Evolutionary conservation across 1,140 invertebrate genomes (phyloP).

Genomic region (Zaprionus vittiger): DNA sequence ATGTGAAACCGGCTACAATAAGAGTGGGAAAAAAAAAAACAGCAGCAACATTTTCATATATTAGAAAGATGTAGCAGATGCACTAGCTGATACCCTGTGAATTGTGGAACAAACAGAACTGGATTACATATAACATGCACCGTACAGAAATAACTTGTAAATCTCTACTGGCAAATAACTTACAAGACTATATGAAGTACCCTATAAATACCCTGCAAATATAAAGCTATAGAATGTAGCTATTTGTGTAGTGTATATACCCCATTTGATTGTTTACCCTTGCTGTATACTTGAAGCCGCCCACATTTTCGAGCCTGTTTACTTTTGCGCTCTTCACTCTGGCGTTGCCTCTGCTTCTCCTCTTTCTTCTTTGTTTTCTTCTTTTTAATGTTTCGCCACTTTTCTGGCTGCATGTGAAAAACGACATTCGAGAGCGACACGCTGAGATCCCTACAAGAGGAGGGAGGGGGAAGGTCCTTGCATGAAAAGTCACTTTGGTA

Average conservation of each 20-base stretch:
- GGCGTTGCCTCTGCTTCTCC: background rate
- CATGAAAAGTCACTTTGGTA: slow-evolving; percentile 40
- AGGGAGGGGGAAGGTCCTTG: background rate
- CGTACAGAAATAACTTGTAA: too few species aligned
- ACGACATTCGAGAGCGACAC: slow-evolving; percentile 33
- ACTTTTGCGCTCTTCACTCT: slow-evolving; percentile 15
- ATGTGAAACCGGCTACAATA: slow-evolving; percentile 15
- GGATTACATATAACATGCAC: background rate
- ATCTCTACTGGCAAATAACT: background rate
- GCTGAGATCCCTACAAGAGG: slow-evolving; percentile 29
- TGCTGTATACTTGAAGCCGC: background rate
- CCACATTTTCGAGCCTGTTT: slow-evolving; percentile 21
- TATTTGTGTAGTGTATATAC: background rate
- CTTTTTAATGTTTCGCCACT: slow-evolving; percentile 36
- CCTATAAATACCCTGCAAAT: background rate
- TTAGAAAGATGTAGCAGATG: background rate
- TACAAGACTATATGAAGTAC: too few species aligned
- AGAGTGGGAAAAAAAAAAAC: background rate
- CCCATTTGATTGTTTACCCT: background rate
- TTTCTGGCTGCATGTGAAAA: slow-evolving; percentile 30
- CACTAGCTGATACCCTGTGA: slow-evolving; percentile 15
- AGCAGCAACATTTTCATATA: slow-evolving; percentile 1
- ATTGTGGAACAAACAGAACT: too few species aligned
- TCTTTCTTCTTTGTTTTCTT: slow-evolving; percentile 19
- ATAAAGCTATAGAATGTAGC: background rate